These are phyloP conservation scores for Phymastichus coffea DNA, from an alignment of 1,140 invertebrate genomes.

Conservation along the genomic window DNA sequence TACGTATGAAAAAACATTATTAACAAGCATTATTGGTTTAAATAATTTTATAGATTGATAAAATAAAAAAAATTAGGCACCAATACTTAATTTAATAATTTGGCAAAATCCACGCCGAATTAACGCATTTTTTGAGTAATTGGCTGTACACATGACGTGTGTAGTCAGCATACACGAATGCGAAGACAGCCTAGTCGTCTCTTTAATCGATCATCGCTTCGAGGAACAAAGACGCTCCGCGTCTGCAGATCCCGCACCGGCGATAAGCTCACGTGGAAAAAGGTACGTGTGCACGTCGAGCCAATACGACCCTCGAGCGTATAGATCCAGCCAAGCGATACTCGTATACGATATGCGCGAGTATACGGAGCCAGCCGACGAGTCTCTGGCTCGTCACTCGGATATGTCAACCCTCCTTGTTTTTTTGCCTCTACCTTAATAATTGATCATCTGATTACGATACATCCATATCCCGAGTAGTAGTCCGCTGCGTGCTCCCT, in stretches of 20 bases:
- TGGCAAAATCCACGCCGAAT: too few relatives aligned
- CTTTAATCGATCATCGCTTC: conserved; percentile 24
- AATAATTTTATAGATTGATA: too few relatives aligned
- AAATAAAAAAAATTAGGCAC: too few relatives aligned
- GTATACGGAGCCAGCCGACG: neutral
- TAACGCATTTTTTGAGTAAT: too few relatives aligned
- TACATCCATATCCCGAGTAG: conserved; percentile 52
- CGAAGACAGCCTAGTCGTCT: too few relatives aligned
- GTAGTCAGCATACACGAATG: too few relatives aligned
- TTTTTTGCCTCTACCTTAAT: conserved; percentile 54
- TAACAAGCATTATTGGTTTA: too few relatives aligned
- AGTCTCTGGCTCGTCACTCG: conserved; percentile 40
- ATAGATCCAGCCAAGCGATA: conserved; percentile 7
- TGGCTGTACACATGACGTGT: too few relatives aligned
- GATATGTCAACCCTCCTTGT: conserved; percentile 55
- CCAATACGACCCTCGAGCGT: conserved; percentile 20
- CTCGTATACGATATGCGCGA: conserved; percentile 1
- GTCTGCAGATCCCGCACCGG: conserved; percentile 5
- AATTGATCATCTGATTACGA: conserved; percentile 58
- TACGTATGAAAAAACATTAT: too few relatives aligned
- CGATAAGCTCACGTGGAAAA: neutral
- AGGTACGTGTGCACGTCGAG: neutral
- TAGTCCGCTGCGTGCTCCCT: too few relatives aligned
- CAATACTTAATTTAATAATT: too few relatives aligned
- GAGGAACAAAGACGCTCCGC: neutral